Percentiles rank a stretch among this genome's conserved stretches.
Conservation (phyloP, 2,888 invertebrate species). For the Cyclophora albipunctata region DNA sequence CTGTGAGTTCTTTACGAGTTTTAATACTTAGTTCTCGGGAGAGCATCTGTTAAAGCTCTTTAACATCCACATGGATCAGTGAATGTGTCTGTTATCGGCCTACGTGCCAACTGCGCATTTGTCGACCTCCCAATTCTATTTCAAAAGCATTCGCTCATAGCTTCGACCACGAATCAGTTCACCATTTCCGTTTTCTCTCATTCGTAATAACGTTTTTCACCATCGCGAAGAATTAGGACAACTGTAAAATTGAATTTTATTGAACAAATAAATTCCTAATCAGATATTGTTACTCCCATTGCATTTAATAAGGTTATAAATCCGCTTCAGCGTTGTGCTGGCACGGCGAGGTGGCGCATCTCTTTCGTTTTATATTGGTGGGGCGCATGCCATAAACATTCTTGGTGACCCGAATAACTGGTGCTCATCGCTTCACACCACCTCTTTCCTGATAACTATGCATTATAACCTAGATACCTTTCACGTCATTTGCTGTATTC, state of each 20-base stretch:
- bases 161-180: conserved; percentile 14
- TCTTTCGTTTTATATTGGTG: no score
- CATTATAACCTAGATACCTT: conserved; percentile 35
- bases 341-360: no score
- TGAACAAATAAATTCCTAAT: no score
- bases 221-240: no score
- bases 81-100: conserved; percentile 4
- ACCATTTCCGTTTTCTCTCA: conserved; percentile 11
- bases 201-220: no score
- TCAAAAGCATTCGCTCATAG: conserved; percentile 13
- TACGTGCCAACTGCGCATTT: background rate
- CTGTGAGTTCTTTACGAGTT: no score
- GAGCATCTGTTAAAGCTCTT: background rate
- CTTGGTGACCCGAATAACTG: conserved; percentile 35
- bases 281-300: no score
- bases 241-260: no score
- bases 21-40: no score
- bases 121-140: conserved; percentile 12
- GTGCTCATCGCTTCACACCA: conserved; percentile 15
- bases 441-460: conserved; percentile 35
- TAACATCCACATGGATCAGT: conserved; percentile 1
- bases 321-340: no score
- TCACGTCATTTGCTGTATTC: conserved; percentile 29
- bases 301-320: no score
- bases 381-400: conserved; percentile 20